A percentile compares a stretch with the other conserved stretches of the same genome.
Evolutionary conservation across 1,140 invertebrate genomes (phyloP).

Genomic region (Theocolax elegans): DNA sequence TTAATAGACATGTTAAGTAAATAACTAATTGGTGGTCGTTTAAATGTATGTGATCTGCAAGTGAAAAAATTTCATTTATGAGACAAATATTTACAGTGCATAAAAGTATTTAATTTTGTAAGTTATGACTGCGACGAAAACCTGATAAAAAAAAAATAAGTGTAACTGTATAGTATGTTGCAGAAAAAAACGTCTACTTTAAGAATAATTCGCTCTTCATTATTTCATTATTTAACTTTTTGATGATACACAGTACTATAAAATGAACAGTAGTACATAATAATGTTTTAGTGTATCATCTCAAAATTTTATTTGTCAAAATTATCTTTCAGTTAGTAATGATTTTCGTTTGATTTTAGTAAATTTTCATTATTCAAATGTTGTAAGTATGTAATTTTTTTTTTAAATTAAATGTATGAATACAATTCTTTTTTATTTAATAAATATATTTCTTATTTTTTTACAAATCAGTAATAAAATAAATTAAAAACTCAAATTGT

Average conservation of each 20-base stretch:
- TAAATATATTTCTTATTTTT: slow-evolving; percentile 21
- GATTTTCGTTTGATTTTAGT: not conserved
- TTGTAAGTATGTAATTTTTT: slow-evolving; percentile 17
- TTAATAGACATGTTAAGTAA: slow-evolving; percentile 36
- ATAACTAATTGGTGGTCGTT: slow-evolving; percentile 31
- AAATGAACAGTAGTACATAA: slow-evolving; percentile 26
- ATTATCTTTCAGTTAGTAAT: not conserved
- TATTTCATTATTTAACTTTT: slow-evolving; percentile 27
- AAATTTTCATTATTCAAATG: slow-evolving; percentile 8
- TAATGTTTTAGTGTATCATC: slow-evolving; percentile 8
- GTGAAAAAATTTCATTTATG: slow-evolving; percentile 27
- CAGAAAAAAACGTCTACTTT: not conserved
- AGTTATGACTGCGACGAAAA: slow-evolving; percentile 29
- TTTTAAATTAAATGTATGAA: slow-evolving; percentile 18
- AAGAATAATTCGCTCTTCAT: slow-evolving; percentile 5
- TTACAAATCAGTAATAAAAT: slow-evolving; percentile 30
- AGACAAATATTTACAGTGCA: slow-evolving; percentile 25
- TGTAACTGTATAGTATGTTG: slow-evolving; percentile 17
- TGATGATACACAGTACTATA: slow-evolving; percentile 30
- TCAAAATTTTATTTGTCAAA: slow-evolving; percentile 19
- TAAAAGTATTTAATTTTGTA: slow-evolving; percentile 39
- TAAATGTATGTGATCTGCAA: slow-evolving; percentile 33
- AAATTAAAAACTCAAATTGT: slow-evolving; percentile 7
- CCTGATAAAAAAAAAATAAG: slow-evolving; percentile 3
- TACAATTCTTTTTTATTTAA: not conserved